Evolutionary conservation across 2,113 vertebrate species (phyloP), one percentile per base, ranked within the genome.

Genomic region (Hypomesus transpacificus): DNA sequence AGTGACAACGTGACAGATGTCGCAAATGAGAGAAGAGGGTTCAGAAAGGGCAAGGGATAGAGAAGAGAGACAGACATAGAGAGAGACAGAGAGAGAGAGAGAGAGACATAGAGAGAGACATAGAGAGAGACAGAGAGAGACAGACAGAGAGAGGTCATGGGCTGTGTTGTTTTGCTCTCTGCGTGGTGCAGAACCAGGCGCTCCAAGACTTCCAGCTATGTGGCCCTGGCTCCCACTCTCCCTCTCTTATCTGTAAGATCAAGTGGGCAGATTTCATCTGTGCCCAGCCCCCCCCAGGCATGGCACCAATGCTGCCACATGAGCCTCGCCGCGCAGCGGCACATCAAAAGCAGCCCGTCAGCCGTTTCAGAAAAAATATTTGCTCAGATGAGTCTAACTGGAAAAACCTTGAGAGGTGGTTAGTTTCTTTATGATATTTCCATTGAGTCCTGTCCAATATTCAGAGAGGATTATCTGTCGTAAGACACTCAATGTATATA

Each of bases 181-280:
- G 66, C 6, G 17, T 46, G 70, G 62, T 62, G 59, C 52, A 78
- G 75, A 66, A 70, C 53, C 67, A 80, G 82, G 67, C 58, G 11
- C 66, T 71, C 76, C 66, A 71, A 81, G 74, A 83, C 68, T 79
- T 83, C 74, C 67, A 87, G 77, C 59, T 84, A 86, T 90, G 87
- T 68, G 56, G 78, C 73, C 17, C 79, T 79, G 79, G 70, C 81
- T 82, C 68, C 39, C 56, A 39, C 76, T 84, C 78, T 71, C 71
- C 28, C 67, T 22, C 73, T 81, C 80, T 85, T 82, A 82, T 90
- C 84, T 83, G 69, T 66, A 68, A 66, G 79, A 90, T 89, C 86
- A 87, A 87, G 88, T 62, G 79, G 75, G 73, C 60, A 46, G 74
- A 68, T 76, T 79, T 90, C 82, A 89, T 84, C 85, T 88, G 82